Base-by-base conservation (phyloP, 2,888 invertebrate genomes). In the Eugnorisma glareosa region DNA sequence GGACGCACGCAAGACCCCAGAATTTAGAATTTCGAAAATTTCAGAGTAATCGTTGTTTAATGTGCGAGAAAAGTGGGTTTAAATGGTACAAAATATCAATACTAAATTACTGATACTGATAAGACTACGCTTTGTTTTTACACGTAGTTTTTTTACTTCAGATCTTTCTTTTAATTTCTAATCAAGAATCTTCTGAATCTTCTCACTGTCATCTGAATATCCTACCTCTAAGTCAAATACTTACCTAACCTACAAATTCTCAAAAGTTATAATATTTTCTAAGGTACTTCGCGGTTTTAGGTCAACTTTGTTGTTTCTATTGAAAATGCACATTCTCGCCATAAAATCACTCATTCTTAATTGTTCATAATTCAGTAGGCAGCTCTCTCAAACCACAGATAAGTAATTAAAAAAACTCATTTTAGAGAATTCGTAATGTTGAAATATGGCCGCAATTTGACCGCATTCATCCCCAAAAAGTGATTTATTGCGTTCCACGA, bases 11-110 rank as follows among this genome's bases (percentile, higher is more conserved):
- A 85, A 84, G 82, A 84, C 82, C 80, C 77, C 80, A 75, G 76
- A 85, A 79, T 85, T 88, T 84, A 86, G 88, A 84, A 86, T 87
- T 89, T 89, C 86, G 86, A 84, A 87, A 67, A 87, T 88, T 87
- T 87, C 72, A 72, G 21, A 63, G 86, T 88, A 84, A 89, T 89
- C 79, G 84, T 73, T 82, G 75, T 84, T 86, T 88, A 83, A 85
- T 86, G 77, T 85, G 84, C 73, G 68, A 66, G 77, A 61, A 73
- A 82, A 69, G 37, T 78, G 64, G 48, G 35, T 51, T 67, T 40
- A 57, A 72, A 67, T 79, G 45, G 15, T 35, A 40, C 37, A 48
- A 40, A 59, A 64, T 28, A 66, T 21, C 40, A 51, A 64, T 48
- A n/a, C n/a, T n/a, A n/a, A n/a, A n/a, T n/a, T n/a, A n/a, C n/a